Evolutionary conservation across 2,888 invertebrate genomes (phyloP).

Genomic region (Mechanitis mazaeus): DNA sequence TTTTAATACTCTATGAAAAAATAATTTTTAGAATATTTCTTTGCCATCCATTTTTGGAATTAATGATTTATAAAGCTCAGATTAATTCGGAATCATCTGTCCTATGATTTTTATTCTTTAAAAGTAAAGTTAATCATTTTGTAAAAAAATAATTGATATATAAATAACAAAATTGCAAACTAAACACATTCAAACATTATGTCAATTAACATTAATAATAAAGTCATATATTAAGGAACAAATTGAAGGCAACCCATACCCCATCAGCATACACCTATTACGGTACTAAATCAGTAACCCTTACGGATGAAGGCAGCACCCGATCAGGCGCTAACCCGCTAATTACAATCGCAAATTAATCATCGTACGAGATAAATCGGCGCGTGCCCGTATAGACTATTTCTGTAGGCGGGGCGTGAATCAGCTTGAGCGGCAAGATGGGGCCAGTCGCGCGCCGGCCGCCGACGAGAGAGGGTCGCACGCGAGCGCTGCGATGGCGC

Average conservation of each 20-base stretch:
- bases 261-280: neutral
- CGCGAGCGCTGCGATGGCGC: conserved; percentile 65
- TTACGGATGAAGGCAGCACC: conserved; percentile 15
- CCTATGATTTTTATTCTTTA: too few relatives aligned
- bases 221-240: too few relatives aligned
- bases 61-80: too few relatives aligned
- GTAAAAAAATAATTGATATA: too few relatives aligned
- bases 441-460: conserved; percentile 69
- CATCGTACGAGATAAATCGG: conserved; percentile 59
- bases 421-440: conserved; percentile 55
- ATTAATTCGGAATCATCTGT: too few relatives aligned
- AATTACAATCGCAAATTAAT: conserved; percentile 63
- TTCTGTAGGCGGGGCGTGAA: conserved; percentile 57
- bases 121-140: too few relatives aligned
- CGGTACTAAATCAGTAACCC: neutral
- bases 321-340: conserved; percentile 36
- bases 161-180: too few relatives aligned
- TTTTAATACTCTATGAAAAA: neutral
- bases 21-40: neutral
- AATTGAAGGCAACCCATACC: too few relatives aligned
- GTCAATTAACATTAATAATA: too few relatives aligned
- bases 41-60: too few relatives aligned
- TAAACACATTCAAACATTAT: too few relatives aligned
- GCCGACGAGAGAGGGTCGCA: conserved; percentile 54
- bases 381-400: conserved; percentile 56